Evolutionary conservation across 2,113 vertebrate genomes (phyloP), one percentile per base, ranked within the genome.

Genomic region (Ailuropoda melanoleuca): DNA sequence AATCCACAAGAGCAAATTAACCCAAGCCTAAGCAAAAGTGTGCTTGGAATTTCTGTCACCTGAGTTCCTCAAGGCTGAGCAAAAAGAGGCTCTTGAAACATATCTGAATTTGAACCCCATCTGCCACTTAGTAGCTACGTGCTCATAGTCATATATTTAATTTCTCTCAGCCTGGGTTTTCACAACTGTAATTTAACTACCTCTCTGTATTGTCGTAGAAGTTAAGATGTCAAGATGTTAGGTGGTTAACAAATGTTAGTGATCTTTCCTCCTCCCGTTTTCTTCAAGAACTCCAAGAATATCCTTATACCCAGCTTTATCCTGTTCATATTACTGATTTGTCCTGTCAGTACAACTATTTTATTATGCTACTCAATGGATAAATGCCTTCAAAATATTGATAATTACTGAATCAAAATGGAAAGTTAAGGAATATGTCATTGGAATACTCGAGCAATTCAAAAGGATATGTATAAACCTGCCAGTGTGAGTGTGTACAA

Each of bases 191-290:
- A 62, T 10, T n/a, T 56, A n/a, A 13, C 53, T 4, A 43, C 10
- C 8, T 70, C 50, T 46, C 37, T 34, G 4, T 23, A 8, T 21
- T 50, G 23, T 24, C 62, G 4, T 9, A 56, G 19, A 62, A 53
- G 26, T 10, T 9, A 62, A 66, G 72, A 92, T 3, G 4, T 10
- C 21, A 0, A 10, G 0, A 39, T 53, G 17, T 1, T 19, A 8
- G 24, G 4, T 23, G 43, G 55, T 29, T 9, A 46, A 39, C 26
- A 8, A 21, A 13, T 10, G 9, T 9, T 17, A 10, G 8, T 21
- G 4, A 6, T 23, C 15, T 34, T 66, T 55, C 55, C 39, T 88
- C 23, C 7, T 37, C 12, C 46, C 18, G 0, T 26, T 26, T 77
- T 62, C 68, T 53, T 31, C 10, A 18, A 72, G 55, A 56, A 31